These are phyloP conservation scores for Pentalonia nigronervosa DNA, from an alignment of 1,140 invertebrate species.

Conservation along the genomic window DNA sequence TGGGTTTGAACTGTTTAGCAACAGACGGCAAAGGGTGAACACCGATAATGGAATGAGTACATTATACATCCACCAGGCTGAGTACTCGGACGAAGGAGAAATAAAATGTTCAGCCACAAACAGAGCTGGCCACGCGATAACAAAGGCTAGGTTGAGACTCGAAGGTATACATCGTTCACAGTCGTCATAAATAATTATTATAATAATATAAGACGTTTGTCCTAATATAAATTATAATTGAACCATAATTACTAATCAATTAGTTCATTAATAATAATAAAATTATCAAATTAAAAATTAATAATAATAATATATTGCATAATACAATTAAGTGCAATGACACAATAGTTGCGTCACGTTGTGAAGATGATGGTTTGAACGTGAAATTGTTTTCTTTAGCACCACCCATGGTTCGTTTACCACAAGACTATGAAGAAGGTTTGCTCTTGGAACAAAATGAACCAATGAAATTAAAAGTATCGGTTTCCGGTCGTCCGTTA, in stretches of 20 bases:
- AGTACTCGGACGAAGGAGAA: conserved; percentile 82
- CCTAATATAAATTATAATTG: not conserved
- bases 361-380: not conserved
- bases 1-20: conserved; percentile 84
- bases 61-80: conserved; percentile 81
- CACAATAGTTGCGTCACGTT: not conserved
- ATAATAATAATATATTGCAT: not conserved
- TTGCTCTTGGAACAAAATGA: conserved; percentile 88
- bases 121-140: conserved; percentile 78
- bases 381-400: conserved; percentile 65
- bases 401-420: conserved; percentile 78
- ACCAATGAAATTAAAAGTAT: conserved; percentile 85
- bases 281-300: not conserved
- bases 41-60: conserved; percentile 80
- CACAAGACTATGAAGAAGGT: conserved; percentile 85
- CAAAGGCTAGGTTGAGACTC: conserved; percentile 75
- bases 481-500: conserved; percentile 85
- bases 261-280: not conserved
- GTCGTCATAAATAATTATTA: not conserved
- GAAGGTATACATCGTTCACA: conserved; percentile 68
- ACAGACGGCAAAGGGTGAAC: conserved; percentile 77
- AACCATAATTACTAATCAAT: not conserved
- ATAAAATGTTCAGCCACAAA: conserved; percentile 89
- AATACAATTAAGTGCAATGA: not conserved
- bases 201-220: not conserved